Evolutionary conservation across 2,888 invertebrate genomes (phyloP), one percentile per base, ranked within the genome.

Genomic region (Nomada fucata): DNA sequence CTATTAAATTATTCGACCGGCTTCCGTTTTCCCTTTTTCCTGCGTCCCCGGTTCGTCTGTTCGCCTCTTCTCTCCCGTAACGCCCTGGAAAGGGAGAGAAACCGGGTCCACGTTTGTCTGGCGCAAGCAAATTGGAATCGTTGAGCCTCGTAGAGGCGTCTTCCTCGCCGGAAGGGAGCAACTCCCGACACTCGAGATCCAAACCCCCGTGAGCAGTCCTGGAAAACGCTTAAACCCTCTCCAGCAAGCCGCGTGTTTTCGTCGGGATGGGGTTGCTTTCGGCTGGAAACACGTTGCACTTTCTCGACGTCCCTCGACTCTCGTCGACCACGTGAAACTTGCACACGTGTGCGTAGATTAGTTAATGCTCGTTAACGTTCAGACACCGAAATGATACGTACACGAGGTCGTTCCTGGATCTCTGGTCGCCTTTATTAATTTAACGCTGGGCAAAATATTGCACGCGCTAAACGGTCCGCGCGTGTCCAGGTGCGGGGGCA

Each of bases 61-160:
- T 11, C 20, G 20, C 9, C 0, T 36, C 53, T 29, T 55, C 18
- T 23, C 18, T 57, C 20, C 20, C 10, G 10, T 15, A 2, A 29
- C 15, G 20, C n/a, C n/a, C 13, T 2, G 26, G 13, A 29, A 5
- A 23, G 36, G 29, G 60, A 20, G 10, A 11, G 23, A n/a, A 15
- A 20, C n/a, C n/a, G 18, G 18, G 52, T 26, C 36, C 18, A 26
- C 60, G 44, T 15, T 29, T 65, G 5, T 36, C 10, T 23, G 20
- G 44, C n/a, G 26, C 11, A 44, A 60, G 67, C 67, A 71, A 79
- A 82, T 36, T 82, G 61, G 70, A 74, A 79, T 82, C 74, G 79
- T 82, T 82, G 61, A 75, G 36, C 61, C 61, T 61, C 50, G 10
- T 47, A 63, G 55, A 47, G 60, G 57, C 60, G 44, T 67, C 74